These are phyloP conservation scores for Caenorhabditis virilis DNA, from an alignment of 2,888 invertebrate genomes.

Conservation along the genomic window DNA sequence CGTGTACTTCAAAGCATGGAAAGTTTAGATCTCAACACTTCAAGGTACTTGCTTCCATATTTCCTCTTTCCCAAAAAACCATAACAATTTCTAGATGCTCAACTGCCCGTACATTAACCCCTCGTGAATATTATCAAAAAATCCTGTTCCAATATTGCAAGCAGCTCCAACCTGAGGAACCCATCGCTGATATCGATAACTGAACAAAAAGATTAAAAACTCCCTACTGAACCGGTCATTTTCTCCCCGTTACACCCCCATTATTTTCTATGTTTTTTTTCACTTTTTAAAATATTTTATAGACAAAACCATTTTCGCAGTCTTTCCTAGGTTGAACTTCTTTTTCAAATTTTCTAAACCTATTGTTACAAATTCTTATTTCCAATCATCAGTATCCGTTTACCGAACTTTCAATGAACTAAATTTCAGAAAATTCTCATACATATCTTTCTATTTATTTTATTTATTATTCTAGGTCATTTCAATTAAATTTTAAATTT, in stretches of 20 bases:
- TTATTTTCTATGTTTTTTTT: conserved; percentile 16
- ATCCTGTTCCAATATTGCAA: conserved; percentile 67
- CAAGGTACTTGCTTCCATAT: conserved; percentile 34
- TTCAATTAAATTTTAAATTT: conserved; percentile 1
- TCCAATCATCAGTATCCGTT: neutral
- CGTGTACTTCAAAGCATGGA: conserved; percentile 67
- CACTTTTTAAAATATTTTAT: conserved; percentile 11
- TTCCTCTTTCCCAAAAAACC: too few relatives aligned
- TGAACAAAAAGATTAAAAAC: too few relatives aligned
- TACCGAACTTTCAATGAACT: neutral
- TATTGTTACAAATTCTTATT: conserved; percentile 9
- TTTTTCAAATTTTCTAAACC: too few relatives aligned
- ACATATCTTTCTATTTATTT: conserved; percentile 26
- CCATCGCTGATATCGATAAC: conserved; percentile 49
- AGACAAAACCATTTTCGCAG: conserved; percentile 6
- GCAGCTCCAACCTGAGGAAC: conserved; percentile 52
- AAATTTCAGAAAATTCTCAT: conserved; percentile 18
- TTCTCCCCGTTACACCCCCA: conserved; percentile 4
- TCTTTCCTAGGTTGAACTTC: too few relatives aligned
- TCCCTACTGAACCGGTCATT: conserved; percentile 26
- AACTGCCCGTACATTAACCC: conserved; percentile 66
- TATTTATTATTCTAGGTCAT: neutral
- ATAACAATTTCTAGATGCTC: conserved; percentile 57
- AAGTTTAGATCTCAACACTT: conserved; percentile 65
- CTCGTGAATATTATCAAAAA: conserved; percentile 67